Base-by-base conservation (phyloP, 1,140 invertebrate genomes). In the Stegodyphus mimosarum region DNA sequence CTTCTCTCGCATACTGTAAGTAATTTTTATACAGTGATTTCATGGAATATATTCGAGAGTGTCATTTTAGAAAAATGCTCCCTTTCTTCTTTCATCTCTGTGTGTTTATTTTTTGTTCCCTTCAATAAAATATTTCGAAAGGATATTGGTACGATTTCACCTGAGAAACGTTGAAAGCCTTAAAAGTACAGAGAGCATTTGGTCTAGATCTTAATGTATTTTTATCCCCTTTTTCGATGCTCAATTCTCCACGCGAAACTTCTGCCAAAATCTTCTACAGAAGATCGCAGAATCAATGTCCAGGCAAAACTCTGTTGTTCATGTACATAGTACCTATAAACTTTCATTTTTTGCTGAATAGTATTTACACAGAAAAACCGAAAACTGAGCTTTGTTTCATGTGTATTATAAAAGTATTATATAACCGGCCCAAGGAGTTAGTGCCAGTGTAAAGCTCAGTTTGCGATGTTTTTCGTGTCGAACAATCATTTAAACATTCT, bases 331-430 rank as follows among this genome's bases (percentile, higher is more conserved):
- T 7, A n/a, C n/a, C 9, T 67, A 67, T 33, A 33, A 33, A 33
- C 33, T 33, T 33, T 33, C 33, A 33, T 33, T 33, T 33, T 33
- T 33, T 67, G 9, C 64, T 67, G 7, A 15, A 17, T 17, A 17
- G 17, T n/a, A 17, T 63, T 11, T 9, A 7, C 53, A 52, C 53
- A 52, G 17, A 51, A 81, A 81, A 81, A 63, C 33, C 48, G 55
- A 63, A 52, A 60, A 81, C 69, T 72, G 78, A 72, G 48, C 49
- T 17, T 63, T 81, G 78, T 18, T 69, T 81, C 78, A 69, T 81
- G 71, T 81, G 78, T 81, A 81, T 72, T 49, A 81, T 81, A 81
- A 72, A 81, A 81, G 78, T 81, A 81, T 81, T 81, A 81, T 81
- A 81, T 81, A 81, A 79, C 78, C 70, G 69, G 51, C 55, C 13